Evolutionary conservation across 2,888 invertebrate genomes (phyloP).

Genomic region (Cheilosia vernalis): DNA sequence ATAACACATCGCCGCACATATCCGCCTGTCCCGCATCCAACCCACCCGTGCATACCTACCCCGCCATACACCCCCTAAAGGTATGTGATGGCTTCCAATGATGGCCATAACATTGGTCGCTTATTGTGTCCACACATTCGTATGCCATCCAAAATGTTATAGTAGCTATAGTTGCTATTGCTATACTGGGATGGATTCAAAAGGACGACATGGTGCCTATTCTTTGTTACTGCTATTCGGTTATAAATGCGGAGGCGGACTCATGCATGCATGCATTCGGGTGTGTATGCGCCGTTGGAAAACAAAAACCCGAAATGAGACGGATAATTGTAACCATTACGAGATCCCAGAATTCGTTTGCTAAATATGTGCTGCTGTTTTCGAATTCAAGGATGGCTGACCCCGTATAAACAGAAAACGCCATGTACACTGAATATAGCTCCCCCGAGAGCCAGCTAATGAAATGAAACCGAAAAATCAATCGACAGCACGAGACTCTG

Average conservation of each 20-base stretch:
- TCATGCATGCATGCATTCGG: conserved; percentile 50
- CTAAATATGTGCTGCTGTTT: conserved; percentile 32
- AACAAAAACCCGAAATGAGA: conserved; percentile 27
- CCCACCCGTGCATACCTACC: background rate
- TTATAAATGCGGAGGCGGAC: background rate
- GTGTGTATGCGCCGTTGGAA: background rate
- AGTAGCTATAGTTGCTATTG: background rate
- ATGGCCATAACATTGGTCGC: conserved; percentile 21
- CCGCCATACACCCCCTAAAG: background rate
- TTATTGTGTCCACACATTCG: conserved; percentile 26
- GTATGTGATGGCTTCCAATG: conserved; percentile 32
- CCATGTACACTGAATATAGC: conserved; percentile 7
- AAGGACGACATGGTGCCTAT: conserved; percentile 12
- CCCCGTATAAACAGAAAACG: conserved; percentile 13
- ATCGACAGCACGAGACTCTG: conserved; percentile 26
- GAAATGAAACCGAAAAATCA: conserved; percentile 64
- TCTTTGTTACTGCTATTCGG: conserved; percentile 9
- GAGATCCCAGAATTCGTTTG: conserved; percentile 48
- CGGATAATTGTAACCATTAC: conserved; percentile 55
- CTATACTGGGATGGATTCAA: background rate
- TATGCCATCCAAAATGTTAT: conserved; percentile 9
- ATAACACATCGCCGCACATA: conserved; percentile 18
- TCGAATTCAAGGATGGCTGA: conserved; percentile 10
- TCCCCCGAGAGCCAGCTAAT: conserved; percentile 32
- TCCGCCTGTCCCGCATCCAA: background rate